Conservation (phyloP, 37 sponge, comb jelly and placozoan genomes). For the Corticium candelabrum region DNA sequence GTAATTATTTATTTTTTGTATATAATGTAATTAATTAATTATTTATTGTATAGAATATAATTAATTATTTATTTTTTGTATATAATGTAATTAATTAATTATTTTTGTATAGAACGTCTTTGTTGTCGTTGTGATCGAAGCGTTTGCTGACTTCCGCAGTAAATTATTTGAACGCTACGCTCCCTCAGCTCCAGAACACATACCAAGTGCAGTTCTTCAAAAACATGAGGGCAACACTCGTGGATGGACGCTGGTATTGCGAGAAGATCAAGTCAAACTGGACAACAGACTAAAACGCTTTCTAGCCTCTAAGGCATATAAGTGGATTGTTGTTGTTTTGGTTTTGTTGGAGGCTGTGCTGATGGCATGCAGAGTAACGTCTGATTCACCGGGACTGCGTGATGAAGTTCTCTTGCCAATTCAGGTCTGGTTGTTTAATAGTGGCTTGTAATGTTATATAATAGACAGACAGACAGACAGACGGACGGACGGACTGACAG, state of each 20-base stretch:
- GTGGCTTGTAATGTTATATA: too few relatives aligned
- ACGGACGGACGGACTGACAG: too few relatives aligned
- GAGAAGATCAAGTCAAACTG: background rate
- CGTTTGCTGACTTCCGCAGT: background rate
- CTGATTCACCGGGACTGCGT: background rate
- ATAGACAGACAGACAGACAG: too few relatives aligned
- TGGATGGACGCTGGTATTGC: background rate
- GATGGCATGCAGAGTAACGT: background rate
- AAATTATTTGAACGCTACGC: background rate
- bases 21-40: too few relatives aligned
- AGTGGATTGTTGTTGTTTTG: background rate
- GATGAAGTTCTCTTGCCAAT: background rate
- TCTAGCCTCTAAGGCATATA: background rate
- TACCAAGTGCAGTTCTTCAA: background rate
- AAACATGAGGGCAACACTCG: background rate
- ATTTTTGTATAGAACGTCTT: background rate
- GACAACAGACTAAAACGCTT: background rate
- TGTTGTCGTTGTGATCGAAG: conserved; percentile 2
- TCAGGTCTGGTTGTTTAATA: too few relatives aligned
- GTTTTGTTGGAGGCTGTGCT: background rate
- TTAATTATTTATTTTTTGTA: too few relatives aligned
- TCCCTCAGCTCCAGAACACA: background rate
- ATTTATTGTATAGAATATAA: too few relatives aligned
- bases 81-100: too few relatives aligned
- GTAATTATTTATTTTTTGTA: too few relatives aligned